Conservation (phyloP, 1,140 invertebrate genomes). For the Camponotus floridanus region DNA sequence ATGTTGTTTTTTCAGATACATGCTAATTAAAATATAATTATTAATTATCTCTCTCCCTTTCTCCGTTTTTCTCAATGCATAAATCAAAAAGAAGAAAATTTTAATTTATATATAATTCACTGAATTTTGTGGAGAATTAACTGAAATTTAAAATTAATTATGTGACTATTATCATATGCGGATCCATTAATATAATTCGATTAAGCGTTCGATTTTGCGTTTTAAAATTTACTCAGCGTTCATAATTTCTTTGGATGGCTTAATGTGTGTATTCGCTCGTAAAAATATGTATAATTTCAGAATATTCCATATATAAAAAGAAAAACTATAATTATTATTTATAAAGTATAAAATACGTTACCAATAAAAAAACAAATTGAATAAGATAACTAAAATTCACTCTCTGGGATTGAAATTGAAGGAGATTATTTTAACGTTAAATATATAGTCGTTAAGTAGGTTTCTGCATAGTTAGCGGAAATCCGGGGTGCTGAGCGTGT, state of each 20-base stretch:
- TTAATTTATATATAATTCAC: background rate
- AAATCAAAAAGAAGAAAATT: background rate
- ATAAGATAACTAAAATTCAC: slow-evolving; percentile 14
- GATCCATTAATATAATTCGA: background rate
- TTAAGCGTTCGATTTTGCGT: background rate
- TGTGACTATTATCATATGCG: background rate
- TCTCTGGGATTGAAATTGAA: slow-evolving; percentile 6
- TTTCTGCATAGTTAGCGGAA: slow-evolving; percentile 38
- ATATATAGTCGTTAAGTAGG: slow-evolving; percentile 32
- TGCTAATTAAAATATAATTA: background rate
- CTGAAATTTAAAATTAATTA: background rate
- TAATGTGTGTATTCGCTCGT: background rate
- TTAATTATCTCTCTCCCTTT: no score
- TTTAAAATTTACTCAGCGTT: background rate
- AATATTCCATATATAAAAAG: background rate
- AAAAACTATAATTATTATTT: background rate
- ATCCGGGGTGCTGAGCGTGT: slow-evolving; percentile 23
- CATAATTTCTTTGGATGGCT: background rate
- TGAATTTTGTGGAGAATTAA: background rate
- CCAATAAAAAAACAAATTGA: background rate
- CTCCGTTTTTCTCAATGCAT: no score
- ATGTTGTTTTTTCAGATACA: background rate
- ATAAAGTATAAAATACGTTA: background rate
- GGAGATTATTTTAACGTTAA: slow-evolving; percentile 6
- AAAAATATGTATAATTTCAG: background rate